Evolutionary conservation across 37 sponge, comb jelly and placozoan species (phyloP), one percentile per base, ranked within the genome.

Genomic region (Diacarnus erythraeanus): DNA sequence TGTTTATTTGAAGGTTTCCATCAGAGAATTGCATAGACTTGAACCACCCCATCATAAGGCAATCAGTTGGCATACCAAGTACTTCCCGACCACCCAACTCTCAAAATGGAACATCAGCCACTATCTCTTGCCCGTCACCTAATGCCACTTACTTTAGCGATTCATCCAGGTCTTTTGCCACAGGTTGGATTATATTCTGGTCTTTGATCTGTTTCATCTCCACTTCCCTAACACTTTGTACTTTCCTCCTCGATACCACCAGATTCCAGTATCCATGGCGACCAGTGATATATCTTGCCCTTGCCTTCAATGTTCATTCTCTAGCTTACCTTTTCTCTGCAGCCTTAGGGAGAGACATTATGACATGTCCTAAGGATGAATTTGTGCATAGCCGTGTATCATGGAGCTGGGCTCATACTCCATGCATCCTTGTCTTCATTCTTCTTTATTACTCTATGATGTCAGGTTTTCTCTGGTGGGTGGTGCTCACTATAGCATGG

Each of bases 221-320:
- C 17, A 93, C 97, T 0, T 69, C 85, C 2, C 43, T 96, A 22
- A 93, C 94, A 17, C 23, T 92, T 20, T 54, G 88, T 58, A 96
- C 97, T 38, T 96, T 96, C 80, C 38, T 80, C 43, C 40, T 96
- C 21, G 91, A 93, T 74, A 71, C 84, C 17, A 64, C 80, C 1
- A 64, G 97, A 34, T 96, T 93, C 66, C 59, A 84, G 59, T 96
- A 96, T 42, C 97, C 97, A 60, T 93, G 95, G 90, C 81, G 94
- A 51, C 94, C 97, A 1, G 91, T 96, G 36, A 59, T 96, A 39
- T 96, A 82, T 80, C 82, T 93, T 21, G 80, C 91, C 3, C 54
- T 88, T 60, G 81, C 78, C 73, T 96, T 88, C 83, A 69, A 76
- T 44, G 20, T 96, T 63, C 91, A 87, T 33, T 81, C 94, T 40